These are phyloP conservation scores for Callipepla californica DNA, from an alignment of 2,113 vertebrate species.

Conservation along the genomic window DNA sequence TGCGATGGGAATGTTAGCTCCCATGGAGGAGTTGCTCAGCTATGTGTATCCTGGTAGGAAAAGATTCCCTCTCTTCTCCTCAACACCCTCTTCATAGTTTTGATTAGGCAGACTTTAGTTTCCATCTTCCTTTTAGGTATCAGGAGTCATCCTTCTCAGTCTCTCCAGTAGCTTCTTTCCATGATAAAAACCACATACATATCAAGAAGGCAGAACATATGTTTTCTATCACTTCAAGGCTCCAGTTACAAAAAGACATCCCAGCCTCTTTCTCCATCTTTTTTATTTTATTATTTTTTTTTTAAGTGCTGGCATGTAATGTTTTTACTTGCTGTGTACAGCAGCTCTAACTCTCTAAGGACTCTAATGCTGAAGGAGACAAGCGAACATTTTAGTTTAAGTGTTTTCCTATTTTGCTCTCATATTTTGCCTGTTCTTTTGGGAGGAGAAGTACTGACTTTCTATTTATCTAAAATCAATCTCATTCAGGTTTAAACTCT, in stretches of 20 bases:
- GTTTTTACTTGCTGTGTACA: neutral
- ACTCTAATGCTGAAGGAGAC: neutral
- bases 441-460: neutral
- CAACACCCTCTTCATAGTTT: neutral
- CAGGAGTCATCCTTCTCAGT: neutral
- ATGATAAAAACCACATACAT: neutral
- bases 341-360: neutral
- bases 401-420: neutral
- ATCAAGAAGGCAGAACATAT: neutral
- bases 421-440: neutral
- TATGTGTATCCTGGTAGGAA: neutral
- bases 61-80: neutral
- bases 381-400: neutral
- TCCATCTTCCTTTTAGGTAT: neutral
- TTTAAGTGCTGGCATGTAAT: neutral
- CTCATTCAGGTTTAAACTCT: neutral
- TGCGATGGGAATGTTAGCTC: neutral
- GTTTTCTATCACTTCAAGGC: neutral
- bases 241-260: neutral
- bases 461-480: neutral
- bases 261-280: neutral
- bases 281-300: neutral
- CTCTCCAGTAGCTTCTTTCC: neutral
- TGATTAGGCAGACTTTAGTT: neutral
- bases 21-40: rapidly evolving